phyloP scores from a whole-genome alignment of 2,113 vertebrate genomes.

The Erinaceus europaeus region DNA sequence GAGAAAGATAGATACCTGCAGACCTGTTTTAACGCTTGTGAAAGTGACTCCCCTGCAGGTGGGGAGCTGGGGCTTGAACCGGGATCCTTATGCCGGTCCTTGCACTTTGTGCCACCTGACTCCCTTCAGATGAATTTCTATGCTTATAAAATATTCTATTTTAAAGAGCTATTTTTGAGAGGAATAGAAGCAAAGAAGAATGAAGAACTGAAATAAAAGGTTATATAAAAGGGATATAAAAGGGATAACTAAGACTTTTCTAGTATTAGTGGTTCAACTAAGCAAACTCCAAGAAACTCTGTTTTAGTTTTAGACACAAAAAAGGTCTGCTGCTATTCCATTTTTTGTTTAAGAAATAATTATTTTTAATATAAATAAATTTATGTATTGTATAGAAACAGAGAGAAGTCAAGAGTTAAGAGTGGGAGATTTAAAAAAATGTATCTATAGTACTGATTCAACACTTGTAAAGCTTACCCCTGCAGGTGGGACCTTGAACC shows the following conservation, averaged over 20 bases:
- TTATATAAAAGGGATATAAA: neutral
- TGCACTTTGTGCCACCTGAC: too few relatives aligned
- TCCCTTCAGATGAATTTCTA: neutral
- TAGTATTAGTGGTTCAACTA: neutral
- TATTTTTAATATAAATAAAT: too few relatives aligned
- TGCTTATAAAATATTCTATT: neutral
- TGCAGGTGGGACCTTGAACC: too few relatives aligned
- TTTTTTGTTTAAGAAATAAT: neutral
- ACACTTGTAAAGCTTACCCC: too few relatives aligned
- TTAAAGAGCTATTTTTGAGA: slow-evolving; percentile 32
- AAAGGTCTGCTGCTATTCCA: neutral
- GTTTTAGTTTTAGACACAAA: neutral
- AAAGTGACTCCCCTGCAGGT: too few relatives aligned
- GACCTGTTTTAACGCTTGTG: neutral
- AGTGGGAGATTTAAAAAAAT: too few relatives aligned
- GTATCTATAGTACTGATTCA: too few relatives aligned
- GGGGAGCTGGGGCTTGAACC: too few relatives aligned
- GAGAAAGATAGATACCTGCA: too few relatives aligned
- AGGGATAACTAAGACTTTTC: neutral
- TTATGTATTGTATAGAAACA: too few relatives aligned
- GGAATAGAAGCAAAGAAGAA: neutral
- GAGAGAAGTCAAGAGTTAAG: too few relatives aligned
- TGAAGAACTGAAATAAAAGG: neutral
- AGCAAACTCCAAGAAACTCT: neutral
- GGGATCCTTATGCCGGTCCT: too few relatives aligned